Conservation (phyloP, 2,888 invertebrate genomes). For the Bursaphelenchus okinawaensis region DNA sequence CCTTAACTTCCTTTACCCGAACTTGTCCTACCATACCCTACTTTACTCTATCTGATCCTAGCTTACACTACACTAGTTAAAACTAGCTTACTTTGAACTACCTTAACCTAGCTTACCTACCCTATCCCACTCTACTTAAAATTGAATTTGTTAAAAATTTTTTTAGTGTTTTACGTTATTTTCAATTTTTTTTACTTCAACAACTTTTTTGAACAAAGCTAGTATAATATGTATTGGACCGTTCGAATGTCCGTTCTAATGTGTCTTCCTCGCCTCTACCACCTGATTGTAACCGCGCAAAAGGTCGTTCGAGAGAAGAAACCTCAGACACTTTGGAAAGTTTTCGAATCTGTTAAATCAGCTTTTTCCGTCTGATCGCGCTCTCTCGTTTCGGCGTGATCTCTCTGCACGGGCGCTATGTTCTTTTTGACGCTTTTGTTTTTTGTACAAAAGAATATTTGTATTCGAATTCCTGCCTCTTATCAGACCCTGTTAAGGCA, state of each 20-base stretch:
- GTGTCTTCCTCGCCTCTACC: background rate
- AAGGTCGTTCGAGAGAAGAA: constrained; percentile 44
- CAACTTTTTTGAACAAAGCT: background rate
- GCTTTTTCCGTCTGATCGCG: background rate
- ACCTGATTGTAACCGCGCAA: constrained; percentile 31
- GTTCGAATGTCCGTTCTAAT: too few species aligned
- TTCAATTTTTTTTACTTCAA: background rate
- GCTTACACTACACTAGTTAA: too few species aligned
- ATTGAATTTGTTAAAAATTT: too few species aligned
- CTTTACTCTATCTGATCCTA: too few species aligned
- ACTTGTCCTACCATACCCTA: too few species aligned
- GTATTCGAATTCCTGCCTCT: background rate
- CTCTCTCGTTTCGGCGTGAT: too few species aligned
- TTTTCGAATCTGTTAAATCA: background rate
- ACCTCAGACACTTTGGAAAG: background rate
- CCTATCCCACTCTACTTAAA: too few species aligned
- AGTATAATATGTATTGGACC: too few species aligned
- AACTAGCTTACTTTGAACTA: too few species aligned
- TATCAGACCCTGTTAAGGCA: background rate
- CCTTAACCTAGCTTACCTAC: too few species aligned
- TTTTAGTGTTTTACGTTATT: too few species aligned
- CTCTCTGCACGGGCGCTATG: background rate
- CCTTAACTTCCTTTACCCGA: too few species aligned
- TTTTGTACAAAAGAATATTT: background rate
- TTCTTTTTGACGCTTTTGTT: background rate